phyloP scores from a whole-genome alignment of 2,797 vertebrate genomes.

The Acanthornis magna region DNA sequence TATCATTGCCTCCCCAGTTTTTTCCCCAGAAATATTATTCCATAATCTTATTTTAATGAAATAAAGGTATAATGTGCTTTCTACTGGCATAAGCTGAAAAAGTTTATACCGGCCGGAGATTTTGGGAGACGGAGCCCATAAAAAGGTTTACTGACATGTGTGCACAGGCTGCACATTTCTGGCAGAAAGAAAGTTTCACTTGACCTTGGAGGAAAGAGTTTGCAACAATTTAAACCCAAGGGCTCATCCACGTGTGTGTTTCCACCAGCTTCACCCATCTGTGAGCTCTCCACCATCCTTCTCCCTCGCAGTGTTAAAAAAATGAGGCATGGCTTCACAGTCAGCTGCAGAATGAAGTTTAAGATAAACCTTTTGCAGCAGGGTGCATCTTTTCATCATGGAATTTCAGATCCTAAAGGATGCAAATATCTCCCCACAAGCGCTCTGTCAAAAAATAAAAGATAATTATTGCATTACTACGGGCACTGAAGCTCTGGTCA shows the following conservation, averaged over 20 bases:
- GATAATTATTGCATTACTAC: background rate
- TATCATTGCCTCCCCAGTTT: accelerated
- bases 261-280: background rate
- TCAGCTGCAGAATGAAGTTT: background rate
- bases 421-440: accelerated
- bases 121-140: constrained; percentile 1
- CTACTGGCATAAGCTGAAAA: background rate
- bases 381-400: background rate
- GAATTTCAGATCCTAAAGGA: background rate
- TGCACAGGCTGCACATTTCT: background rate
- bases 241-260: background rate
- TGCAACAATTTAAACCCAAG: background rate
- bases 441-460: background rate
- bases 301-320: background rate
- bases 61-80: background rate
- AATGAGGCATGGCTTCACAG: background rate
- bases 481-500: background rate
- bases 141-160: background rate
- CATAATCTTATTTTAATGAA: background rate
- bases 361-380: background rate
- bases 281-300: background rate
- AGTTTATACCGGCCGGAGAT: background rate
- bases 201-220: constrained; percentile 17
- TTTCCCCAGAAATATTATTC: background rate
- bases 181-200: background rate